phyloP scores from a whole-genome alignment of 2,888 invertebrate genomes.

The Nemoura dubitans region DNA sequence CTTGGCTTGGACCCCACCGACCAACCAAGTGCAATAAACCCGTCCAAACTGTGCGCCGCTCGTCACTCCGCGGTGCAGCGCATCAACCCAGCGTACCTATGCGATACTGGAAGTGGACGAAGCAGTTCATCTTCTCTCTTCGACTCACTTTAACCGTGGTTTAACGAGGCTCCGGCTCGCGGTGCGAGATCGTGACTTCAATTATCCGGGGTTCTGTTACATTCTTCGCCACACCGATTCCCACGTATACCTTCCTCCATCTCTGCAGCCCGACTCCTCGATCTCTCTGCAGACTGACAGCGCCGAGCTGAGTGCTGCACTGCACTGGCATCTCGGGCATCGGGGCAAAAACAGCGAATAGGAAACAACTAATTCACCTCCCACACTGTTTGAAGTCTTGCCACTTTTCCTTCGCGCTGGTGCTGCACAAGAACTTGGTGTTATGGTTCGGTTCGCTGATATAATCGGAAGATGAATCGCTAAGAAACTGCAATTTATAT shows the following conservation, averaged over 20 bases:
- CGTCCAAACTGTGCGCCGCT: not conserved
- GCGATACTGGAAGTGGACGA: too few species aligned
- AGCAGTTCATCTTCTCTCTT: not conserved
- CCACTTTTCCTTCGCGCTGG: not conserved
- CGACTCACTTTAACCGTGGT: not conserved
- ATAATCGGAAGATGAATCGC: not conserved
- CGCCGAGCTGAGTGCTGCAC: not conserved
- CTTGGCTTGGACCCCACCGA: too few species aligned
- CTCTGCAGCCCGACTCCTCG: not conserved
- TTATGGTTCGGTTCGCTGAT: not conserved
- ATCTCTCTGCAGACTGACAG: too few species aligned
- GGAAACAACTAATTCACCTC: not conserved
- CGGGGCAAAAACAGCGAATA: not conserved
- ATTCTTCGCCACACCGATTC: not conserved
- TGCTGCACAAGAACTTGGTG: not conserved
- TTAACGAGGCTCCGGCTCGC: not conserved
- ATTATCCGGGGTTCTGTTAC: not conserved
- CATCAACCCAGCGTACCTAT: too few species aligned
- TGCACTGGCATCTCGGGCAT: not conserved
- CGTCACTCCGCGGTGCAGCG: too few species aligned
- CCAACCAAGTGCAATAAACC: not conserved
- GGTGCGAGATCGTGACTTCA: slow-evolving; percentile 5
- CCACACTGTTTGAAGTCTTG: not conserved
- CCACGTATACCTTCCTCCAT: slow-evolving; percentile 1
- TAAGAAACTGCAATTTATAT: not conserved